A percentile compares a stretch with the other conserved stretches of the same genome.
These are phyloP conservation scores for Pardosa pseudoannulata DNA, from an alignment of 2,888 invertebrate genomes.

Conservation along the genomic window DNA sequence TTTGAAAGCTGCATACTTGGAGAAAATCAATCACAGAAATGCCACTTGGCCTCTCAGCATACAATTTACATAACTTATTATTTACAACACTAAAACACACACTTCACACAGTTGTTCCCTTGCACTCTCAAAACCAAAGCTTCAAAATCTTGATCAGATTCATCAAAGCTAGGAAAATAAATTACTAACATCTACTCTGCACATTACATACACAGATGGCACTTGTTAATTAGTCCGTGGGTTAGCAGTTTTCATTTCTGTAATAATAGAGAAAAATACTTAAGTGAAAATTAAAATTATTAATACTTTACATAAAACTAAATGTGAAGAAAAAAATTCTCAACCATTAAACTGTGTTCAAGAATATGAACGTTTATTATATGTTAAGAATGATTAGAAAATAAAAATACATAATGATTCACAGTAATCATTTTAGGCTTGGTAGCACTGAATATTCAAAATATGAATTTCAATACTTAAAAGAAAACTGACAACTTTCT, in stretches of 20 bases:
- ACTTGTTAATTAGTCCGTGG: conserved; percentile 65
- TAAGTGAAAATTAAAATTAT: too few relatives aligned
- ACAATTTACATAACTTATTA: conserved; percentile 48
- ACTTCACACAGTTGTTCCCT: conserved; percentile 46
- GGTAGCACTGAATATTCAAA: too few relatives aligned
- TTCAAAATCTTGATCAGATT: conserved; percentile 33
- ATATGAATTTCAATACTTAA: too few relatives aligned
- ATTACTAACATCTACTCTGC: conserved; percentile 59
- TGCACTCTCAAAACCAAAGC: conserved; percentile 38
- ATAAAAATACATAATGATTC: too few relatives aligned
- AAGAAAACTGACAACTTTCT: too few relatives aligned
- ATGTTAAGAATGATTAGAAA: too few relatives aligned
- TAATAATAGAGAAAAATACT: too few relatives aligned
- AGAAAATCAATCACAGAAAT: conserved; percentile 64
- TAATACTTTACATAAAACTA: too few relatives aligned
- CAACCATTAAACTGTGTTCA: too few relatives aligned
- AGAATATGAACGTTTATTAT: too few relatives aligned
- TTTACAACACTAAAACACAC: conserved; percentile 46
- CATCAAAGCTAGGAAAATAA: conserved; percentile 59
- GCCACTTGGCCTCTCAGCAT: conserved; percentile 47
- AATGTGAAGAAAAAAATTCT: too few relatives aligned
- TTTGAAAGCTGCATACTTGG: conserved; percentile 51
- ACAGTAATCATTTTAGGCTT: too few relatives aligned
- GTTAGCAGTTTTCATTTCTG: conserved; percentile 60
- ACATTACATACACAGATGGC: conserved; percentile 54